Conservation (phyloP, 2,113 vertebrate genomes). For the Aleadryas rufinucha region DNA sequence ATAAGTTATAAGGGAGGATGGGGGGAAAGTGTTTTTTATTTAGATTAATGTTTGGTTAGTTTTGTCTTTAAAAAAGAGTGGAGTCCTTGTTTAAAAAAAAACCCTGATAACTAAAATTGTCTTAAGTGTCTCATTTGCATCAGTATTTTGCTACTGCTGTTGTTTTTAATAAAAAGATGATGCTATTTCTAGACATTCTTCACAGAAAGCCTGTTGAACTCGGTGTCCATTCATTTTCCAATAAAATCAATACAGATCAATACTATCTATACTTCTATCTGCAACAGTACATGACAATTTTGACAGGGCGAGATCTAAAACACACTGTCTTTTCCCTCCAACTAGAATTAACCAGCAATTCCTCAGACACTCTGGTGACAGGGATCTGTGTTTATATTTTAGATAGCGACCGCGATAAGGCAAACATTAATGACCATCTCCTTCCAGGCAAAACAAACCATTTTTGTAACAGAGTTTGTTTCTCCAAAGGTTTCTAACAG, state of each 20-base stretch:
- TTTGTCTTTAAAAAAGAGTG: not conserved
- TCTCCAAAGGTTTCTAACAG: not conserved
- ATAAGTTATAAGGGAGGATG: not conserved
- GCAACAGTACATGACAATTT: not conserved
- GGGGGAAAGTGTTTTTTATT: fast-evolving
- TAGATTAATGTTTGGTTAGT: not conserved
- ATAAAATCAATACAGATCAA: not conserved
- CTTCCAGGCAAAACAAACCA: constrained; percentile 17
- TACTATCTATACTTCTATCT: not conserved
- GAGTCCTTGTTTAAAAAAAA: not conserved
- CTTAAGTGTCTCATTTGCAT: not conserved
- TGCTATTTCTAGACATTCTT: not conserved
- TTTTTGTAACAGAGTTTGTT: not conserved
- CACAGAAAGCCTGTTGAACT: not conserved
- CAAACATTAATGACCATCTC: not conserved
- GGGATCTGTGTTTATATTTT: not conserved
- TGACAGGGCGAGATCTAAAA: not conserved
- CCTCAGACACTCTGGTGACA: not conserved
- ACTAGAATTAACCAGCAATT: not conserved
- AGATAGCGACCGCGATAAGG: not conserved
- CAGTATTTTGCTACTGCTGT: not conserved
- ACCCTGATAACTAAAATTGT: not conserved
- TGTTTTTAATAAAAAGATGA: not conserved
- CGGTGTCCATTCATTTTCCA: not conserved
- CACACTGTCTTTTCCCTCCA: not conserved